Conservation (phyloP, 2,888 invertebrate species). For the Neoitamus cyanurus region DNA sequence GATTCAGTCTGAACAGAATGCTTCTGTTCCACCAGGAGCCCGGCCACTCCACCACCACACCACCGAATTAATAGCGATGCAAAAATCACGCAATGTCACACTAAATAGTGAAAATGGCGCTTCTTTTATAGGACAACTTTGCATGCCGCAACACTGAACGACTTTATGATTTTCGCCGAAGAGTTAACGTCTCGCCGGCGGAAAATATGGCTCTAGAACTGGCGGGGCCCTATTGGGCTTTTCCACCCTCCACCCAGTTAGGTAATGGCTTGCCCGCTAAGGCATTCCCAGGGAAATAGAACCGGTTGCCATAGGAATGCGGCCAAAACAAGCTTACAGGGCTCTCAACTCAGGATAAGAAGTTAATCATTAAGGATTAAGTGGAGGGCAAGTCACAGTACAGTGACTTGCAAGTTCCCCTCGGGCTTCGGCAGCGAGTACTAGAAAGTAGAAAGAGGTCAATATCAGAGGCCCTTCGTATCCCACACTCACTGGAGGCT, state of each 20-base stretch:
- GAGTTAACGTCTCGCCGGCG: conserved; percentile 18
- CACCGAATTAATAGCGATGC: not conserved
- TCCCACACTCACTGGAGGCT: not conserved
- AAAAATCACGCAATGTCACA: conserved; percentile 49
- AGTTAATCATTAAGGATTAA: conserved; percentile 20
- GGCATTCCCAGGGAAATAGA: not conserved
- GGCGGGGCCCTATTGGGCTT: not conserved
- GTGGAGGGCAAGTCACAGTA: not conserved
- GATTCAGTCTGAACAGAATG: not conserved
- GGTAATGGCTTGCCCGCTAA: not conserved
- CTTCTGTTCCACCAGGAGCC: not conserved
- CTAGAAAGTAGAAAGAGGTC: not conserved
- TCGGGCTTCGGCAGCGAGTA: not conserved
- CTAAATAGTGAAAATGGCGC: not conserved
- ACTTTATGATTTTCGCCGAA: conserved; percentile 8
- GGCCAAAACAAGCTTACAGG: conserved; percentile 16
- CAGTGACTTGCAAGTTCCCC: conserved; percentile 11
- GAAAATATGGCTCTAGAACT: not conserved
- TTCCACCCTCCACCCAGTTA: not conserved
- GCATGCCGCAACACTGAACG: conserved; percentile 18
- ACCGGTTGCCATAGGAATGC: conserved; percentile 6
- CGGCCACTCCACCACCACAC: not conserved
- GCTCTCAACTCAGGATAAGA: conserved; percentile 3
- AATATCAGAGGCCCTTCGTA: not conserved
- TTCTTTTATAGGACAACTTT: conserved; percentile 7